phyloP scores from a whole-genome alignment of 2,113 vertebrate genomes.

The Fukomys damarensis region DNA sequence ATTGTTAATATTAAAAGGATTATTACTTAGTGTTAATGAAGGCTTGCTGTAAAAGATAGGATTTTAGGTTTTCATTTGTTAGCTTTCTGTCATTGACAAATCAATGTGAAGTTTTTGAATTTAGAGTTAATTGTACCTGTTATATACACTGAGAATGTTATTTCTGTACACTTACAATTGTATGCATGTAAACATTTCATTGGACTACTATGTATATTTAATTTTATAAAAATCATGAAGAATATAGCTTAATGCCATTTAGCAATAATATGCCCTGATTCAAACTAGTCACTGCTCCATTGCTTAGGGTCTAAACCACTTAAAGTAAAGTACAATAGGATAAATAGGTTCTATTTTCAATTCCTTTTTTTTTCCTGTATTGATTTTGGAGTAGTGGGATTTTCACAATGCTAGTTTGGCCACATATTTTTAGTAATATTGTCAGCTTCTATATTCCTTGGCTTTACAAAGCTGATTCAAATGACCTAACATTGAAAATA shows the following conservation, averaged over 20 bases:
- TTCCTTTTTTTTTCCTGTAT: constrained; percentile 1
- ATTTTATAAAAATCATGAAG: background rate
- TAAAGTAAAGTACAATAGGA: background rate
- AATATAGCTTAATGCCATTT: background rate
- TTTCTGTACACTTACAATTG: background rate
- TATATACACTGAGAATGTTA: background rate
- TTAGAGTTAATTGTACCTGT: background rate
- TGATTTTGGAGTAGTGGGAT: constrained; percentile 23
- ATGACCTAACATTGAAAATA: background rate
- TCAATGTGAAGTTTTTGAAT: background rate
- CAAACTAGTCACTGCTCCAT: background rate
- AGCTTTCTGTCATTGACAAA: background rate
- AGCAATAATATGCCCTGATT: background rate
- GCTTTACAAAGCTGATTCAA: background rate
- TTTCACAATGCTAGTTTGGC: background rate
- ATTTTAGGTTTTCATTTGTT: background rate
- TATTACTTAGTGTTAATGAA: constrained; percentile 11
- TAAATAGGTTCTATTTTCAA: background rate
- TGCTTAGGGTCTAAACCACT: background rate
- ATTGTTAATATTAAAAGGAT: background rate
- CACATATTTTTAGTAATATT: constrained; percentile 17
- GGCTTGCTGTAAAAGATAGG: background rate
- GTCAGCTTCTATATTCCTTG: background rate
- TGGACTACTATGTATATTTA: background rate
- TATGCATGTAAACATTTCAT: background rate